These are phyloP conservation scores for Mnemiopsis leidyi DNA, from an alignment of 37 sponge, comb jelly and placozoan species.

Conservation along the genomic window DNA sequence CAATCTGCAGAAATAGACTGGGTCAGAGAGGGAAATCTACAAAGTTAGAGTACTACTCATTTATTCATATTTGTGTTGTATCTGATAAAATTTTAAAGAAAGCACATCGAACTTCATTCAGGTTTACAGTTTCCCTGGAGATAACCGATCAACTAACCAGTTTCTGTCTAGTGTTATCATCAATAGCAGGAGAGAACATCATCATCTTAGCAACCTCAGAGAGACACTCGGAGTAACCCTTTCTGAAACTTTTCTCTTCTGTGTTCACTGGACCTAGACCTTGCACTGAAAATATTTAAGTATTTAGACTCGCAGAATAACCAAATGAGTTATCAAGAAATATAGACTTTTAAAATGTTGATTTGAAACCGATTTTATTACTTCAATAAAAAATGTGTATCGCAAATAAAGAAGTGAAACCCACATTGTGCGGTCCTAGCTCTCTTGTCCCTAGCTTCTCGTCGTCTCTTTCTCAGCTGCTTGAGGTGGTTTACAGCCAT, in stretches of 20 bases:
- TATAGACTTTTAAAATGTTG: background rate
- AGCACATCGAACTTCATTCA: too few relatives aligned
- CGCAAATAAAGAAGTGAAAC: background rate
- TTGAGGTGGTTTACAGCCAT: conserved; percentile 38
- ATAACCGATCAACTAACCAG: conserved; percentile 37
- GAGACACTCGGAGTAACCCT: conserved; percentile 42
- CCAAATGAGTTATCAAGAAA: background rate
- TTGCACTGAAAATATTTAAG: conserved; percentile 1
- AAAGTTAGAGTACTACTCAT: too few relatives aligned
- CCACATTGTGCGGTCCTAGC: conserved; percentile 26
- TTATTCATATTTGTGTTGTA: too few relatives aligned
- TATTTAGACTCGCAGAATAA: background rate
- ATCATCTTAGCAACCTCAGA: conserved; percentile 43
- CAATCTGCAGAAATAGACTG: background rate
- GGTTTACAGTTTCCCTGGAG: background rate
- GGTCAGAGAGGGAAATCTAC: too few relatives aligned
- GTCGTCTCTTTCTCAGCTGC: conserved; percentile 11
- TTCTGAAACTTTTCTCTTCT: conserved; percentile 52
- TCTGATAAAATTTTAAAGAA: too few relatives aligned
- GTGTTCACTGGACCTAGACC: conserved; percentile 28
- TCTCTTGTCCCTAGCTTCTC: conserved; percentile 40
- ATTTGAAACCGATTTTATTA: background rate
- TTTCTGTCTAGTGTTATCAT: conserved; percentile 9
- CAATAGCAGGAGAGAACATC: background rate
- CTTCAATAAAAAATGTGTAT: background rate